phyloP scores from a whole-genome alignment of 1,140 invertebrate species.

The Ostrea denselamellosa region DNA sequence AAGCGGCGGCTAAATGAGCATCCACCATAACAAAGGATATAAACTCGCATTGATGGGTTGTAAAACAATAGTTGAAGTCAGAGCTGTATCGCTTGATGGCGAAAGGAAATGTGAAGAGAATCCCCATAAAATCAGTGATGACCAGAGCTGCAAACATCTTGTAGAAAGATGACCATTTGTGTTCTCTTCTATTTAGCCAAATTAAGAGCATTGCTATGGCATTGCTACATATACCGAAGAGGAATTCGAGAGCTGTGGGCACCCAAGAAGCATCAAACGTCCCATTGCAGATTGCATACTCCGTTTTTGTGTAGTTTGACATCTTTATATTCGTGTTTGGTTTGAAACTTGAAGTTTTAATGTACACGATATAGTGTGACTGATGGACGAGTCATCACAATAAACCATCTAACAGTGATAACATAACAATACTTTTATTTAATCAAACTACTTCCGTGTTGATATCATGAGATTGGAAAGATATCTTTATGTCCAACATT shows the following conservation, averaged over 20 bases:
- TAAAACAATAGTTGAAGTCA: neutral
- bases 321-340: neutral
- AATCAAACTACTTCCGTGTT: too few species aligned
- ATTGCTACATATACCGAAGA: slow-evolving; percentile 18
- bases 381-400: too few species aligned
- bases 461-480: too few species aligned
- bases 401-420: too few species aligned
- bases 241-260: neutral
- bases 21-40: neutral
- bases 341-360: too few species aligned
- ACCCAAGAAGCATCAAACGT: neutral
- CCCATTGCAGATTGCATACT: neutral
- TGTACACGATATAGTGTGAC: too few species aligned
- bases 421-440: too few species aligned
- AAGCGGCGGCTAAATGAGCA: neutral
- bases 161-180: slow-evolving; percentile 38
- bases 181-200: neutral
- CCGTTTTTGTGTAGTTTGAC: neutral
- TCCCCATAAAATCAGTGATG: slow-evolving; percentile 17
- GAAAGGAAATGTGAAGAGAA: neutral
- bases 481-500: too few species aligned
- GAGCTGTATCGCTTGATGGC: neutral
- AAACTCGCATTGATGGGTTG: neutral
- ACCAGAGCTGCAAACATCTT: slow-evolving; percentile 15
- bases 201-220: neutral